Percentiles rank a stretch among this genome's conserved stretches.
phyloP scores from a whole-genome alignment of 2,113 vertebrate species.

The Pipra filicauda region DNA sequence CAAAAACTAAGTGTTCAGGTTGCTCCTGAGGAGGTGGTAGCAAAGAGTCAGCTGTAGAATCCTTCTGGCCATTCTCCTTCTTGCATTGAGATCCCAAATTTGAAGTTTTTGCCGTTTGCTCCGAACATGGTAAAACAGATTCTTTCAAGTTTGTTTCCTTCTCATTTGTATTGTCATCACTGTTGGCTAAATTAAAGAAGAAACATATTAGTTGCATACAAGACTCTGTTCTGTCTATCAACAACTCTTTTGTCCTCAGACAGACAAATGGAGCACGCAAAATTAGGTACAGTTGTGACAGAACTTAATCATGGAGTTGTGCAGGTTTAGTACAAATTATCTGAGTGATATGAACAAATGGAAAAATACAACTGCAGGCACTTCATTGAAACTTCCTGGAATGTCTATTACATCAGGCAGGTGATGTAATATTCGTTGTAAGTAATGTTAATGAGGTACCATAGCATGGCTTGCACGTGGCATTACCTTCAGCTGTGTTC shows the following conservation, averaged over 20 bases:
- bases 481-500: constrained; percentile 94
- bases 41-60: background rate
- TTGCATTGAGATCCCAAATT: constrained; percentile 1
- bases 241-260: constrained; percentile 72
- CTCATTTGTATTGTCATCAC: constrained; percentile 11
- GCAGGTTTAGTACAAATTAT: constrained; percentile 73
- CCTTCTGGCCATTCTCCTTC: constrained; percentile 2
- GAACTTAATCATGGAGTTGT: constrained; percentile 81
- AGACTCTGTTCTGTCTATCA: background rate
- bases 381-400: constrained; percentile 63
- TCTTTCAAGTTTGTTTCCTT: constrained; percentile 41
- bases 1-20: background rate
- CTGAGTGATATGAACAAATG: constrained; percentile 75
- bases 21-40: constrained; percentile 13
- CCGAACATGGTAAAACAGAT: background rate
- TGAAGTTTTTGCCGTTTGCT: constrained; percentile 42
- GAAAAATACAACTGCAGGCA: constrained; percentile 70
- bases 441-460: constrained; percentile 86
- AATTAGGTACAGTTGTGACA: constrained; percentile 80
- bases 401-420: constrained; percentile 81
- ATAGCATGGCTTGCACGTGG: constrained; percentile 74
- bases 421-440: constrained; percentile 84
- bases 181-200: constrained; percentile 66
- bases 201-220: constrained; percentile 32
- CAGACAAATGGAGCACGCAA: constrained; percentile 89